Evolutionary conservation across 2,797 vertebrate species (phyloP).

Genomic region (Spinus olivaceus): DNA sequence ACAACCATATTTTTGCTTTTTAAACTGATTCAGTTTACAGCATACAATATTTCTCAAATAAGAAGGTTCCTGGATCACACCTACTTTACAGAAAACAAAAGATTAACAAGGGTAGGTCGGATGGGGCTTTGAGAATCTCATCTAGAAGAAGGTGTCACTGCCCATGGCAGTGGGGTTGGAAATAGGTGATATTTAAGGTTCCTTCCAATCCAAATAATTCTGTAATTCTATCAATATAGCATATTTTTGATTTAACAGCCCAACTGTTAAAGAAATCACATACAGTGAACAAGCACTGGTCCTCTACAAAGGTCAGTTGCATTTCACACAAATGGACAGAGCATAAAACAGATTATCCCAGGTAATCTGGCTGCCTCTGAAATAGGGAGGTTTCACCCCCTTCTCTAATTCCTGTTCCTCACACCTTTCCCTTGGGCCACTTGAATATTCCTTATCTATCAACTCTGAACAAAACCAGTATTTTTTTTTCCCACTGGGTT

Average conservation of each 20-base stretch:
- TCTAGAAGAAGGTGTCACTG: background rate
- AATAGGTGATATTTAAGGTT: background rate
- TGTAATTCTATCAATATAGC: background rate
- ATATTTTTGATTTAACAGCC: background rate
- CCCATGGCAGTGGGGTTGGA: background rate
- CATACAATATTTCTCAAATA: background rate
- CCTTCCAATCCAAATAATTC: background rate
- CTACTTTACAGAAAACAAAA: background rate
- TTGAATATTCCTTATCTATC: background rate
- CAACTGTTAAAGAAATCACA: fast-evolving
- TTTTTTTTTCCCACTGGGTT: background rate
- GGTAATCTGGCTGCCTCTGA: background rate
- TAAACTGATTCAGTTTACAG: background rate
- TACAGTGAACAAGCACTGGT: fast-evolving
- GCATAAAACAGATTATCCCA: background rate
- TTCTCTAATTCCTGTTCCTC: background rate
- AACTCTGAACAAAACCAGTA: background rate
- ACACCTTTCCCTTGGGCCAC: background rate
- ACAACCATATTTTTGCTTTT: background rate
- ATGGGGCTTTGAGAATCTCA: background rate
- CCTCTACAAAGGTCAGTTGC: fast-evolving
- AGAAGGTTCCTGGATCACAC: background rate
- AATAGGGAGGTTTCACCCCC: background rate
- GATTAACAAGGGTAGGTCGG: background rate
- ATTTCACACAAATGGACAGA: background rate